Evolutionary conservation across 2,797 vertebrate genomes (phyloP).

Genomic region (Cirrhinus molitorella): DNA sequence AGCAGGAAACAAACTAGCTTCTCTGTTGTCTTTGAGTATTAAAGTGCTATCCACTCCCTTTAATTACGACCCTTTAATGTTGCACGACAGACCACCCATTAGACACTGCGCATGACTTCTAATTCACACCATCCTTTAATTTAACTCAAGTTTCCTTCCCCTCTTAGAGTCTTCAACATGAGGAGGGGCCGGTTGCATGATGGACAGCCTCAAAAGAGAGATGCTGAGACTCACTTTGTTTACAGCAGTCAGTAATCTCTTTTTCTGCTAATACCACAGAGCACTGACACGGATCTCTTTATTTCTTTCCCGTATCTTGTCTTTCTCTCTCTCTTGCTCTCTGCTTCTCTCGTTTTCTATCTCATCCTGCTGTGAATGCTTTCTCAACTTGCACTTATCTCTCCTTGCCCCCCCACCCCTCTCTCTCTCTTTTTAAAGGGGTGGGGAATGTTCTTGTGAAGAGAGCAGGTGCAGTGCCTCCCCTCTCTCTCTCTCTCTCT

Average conservation of each 20-base stretch:
- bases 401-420: neutral
- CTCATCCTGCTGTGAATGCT: constrained; percentile 38
- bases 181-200: constrained; percentile 33
- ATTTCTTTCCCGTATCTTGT: constrained; percentile 21
- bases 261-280: constrained; percentile 53
- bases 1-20: neutral
- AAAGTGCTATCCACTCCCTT: constrained; percentile 1
- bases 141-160: neutral
- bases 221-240: constrained; percentile 43
- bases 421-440: constrained; percentile 31
- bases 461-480: constrained; percentile 52
- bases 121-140: neutral
- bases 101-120: neutral
- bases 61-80: constrained; percentile 3
- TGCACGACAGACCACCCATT: neutral
- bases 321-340: constrained; percentile 39
- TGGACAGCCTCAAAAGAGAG: constrained; percentile 45
- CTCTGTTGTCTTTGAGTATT: constrained; percentile 6
- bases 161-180: neutral
- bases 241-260: constrained; percentile 54
- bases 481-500: constrained; percentile 34
- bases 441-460: constrained; percentile 44
- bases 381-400: constrained; percentile 48
- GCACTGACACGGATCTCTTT: constrained; percentile 42
- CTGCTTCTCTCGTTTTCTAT: constrained; percentile 46